phyloP scores from a whole-genome alignment of 2,113 vertebrate genomes.

The Cynoglossus semilaevis region DNA sequence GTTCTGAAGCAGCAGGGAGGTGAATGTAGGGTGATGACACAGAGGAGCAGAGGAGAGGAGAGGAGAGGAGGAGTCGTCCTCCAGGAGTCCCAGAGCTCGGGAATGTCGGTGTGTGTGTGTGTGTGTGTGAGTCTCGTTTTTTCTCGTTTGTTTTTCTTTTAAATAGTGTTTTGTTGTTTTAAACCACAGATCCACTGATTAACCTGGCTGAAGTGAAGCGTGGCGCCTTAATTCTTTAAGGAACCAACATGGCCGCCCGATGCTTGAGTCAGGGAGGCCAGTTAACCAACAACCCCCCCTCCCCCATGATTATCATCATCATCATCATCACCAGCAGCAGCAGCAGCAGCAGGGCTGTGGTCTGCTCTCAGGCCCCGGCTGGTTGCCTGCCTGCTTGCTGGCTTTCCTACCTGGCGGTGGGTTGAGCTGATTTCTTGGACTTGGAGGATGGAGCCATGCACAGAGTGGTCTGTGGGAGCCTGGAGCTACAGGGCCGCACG shows the following conservation, averaged over 20 bases:
- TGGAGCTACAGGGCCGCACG: slow-evolving; percentile 46
- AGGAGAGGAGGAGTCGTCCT: slow-evolving; percentile 26
- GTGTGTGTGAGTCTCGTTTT: slow-evolving; percentile 38
- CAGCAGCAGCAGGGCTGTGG: slow-evolving; percentile 47
- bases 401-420: slow-evolving; percentile 60
- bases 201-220: slow-evolving; percentile 52
- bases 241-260: slow-evolving; percentile 75
- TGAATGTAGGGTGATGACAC: slow-evolving; percentile 26
- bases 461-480: slow-evolving; percentile 71
- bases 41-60: slow-evolving; percentile 1
- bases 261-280: slow-evolving; percentile 72
- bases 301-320: too few relatives aligned
- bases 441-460: slow-evolving; percentile 72
- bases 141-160: slow-evolving; percentile 26
- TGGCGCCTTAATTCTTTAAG: slow-evolving; percentile 41
- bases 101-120: slow-evolving; percentile 77
- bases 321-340: too few relatives aligned
- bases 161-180: slow-evolving; percentile 50
- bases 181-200: slow-evolving; percentile 55
- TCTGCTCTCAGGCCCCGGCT: slow-evolving; percentile 47
- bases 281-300: slow-evolving; percentile 45
- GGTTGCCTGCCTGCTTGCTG: slow-evolving; percentile 64
- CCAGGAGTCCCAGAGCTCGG: slow-evolving; percentile 67
- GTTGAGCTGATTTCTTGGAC: slow-evolving; percentile 65
- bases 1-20: slow-evolving; percentile 61